These are phyloP conservation scores for Andrena marginata DNA, from an alignment of 2,888 invertebrate species.

Conservation along the genomic window DNA sequence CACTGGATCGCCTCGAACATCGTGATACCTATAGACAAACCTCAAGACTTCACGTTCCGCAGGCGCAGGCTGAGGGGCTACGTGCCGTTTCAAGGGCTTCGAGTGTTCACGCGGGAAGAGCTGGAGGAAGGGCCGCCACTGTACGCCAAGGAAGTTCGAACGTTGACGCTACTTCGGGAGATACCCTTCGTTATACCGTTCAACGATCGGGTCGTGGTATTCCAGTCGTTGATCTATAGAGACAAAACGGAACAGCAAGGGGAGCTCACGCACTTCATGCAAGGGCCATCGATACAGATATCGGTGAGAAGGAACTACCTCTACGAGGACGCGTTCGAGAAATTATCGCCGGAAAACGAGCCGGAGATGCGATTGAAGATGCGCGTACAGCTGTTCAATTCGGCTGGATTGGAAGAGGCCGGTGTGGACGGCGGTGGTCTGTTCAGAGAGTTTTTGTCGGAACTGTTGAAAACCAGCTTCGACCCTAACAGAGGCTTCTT, in stretches of 20 bases:
- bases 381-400: constrained; percentile 95
- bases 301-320: constrained; percentile 95
- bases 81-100: constrained; percentile 86
- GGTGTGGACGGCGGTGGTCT: constrained; percentile 99
- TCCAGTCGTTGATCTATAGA: constrained; percentile 89
- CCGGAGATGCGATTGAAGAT: constrained; percentile 94
- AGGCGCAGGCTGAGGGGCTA: constrained; percentile 84
- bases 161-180: constrained; percentile 94
- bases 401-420: constrained; percentile 96
- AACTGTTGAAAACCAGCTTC: constrained; percentile 97
- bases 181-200: constrained; percentile 98
- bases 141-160: constrained; percentile 94
- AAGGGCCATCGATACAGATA: constrained; percentile 91
- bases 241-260: constrained; percentile 91
- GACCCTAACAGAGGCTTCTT: constrained; percentile 99
- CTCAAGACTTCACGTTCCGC: constrained; percentile 86
- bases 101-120: constrained; percentile 87
- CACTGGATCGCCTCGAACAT: constrained; percentile 88
- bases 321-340: constrained; percentile 99
- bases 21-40: constrained; percentile 86
- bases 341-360: constrained; percentile 95
- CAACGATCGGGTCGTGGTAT: constrained; percentile 94
- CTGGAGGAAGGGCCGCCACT: constrained; percentile 93
- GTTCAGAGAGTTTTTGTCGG: constrained; percentile 97
- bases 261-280: constrained; percentile 90